Evolutionary conservation across 2,113 vertebrate genomes (phyloP), one percentile per base, ranked within the genome.

Genomic region (Oncorhynchus masou): DNA sequence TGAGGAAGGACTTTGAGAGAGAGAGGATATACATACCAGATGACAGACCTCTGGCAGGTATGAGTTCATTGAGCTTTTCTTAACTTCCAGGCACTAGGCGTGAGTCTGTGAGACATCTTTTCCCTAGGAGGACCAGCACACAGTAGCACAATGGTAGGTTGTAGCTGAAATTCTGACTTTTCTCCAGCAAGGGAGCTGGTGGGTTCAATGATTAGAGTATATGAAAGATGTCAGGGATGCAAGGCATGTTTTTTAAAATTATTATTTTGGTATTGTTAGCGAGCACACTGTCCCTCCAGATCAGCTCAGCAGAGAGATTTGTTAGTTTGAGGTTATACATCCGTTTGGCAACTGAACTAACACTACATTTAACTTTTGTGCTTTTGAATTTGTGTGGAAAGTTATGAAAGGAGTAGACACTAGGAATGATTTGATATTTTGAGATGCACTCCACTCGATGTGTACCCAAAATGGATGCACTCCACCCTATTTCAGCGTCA

Each of bases 241-340:
- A 71, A 87, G 83, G 31, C 70, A 74, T 3, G 76, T 54, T 22
- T 84, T 87, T 82, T 84, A 39, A 31, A 31, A 31, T 39, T 39
- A 86, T 19, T 89, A 86, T 90, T 92, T 86, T 79, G 78, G 80
- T 81, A 77, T 71, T 85, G 83, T 77, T 76, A 71, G 83, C 31
- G 2, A 60, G 76, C 64, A 45, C 74, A 54, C 75, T 45, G 78
- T 69, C 62, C 75, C 73, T 83, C 85, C 81, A 79, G 81, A 31
- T 62, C 74, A 8, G 39, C 39, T 45, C 39, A 77, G 75, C 62
- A 75, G 79, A 75, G 70, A 79, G 84, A 68, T 68, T 81, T 76
- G 29, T 51, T 71, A 73, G 39, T 1, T 45, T 11, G 39, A 45
- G 25, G 19, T 75, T 67, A 51, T n/a, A 79, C 27, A 71, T 66